Percentiles rank a stretch among this genome's conserved stretches.
phyloP scores from a whole-genome alignment of 2,113 vertebrate species.

The Regulus satrapa region DNA sequence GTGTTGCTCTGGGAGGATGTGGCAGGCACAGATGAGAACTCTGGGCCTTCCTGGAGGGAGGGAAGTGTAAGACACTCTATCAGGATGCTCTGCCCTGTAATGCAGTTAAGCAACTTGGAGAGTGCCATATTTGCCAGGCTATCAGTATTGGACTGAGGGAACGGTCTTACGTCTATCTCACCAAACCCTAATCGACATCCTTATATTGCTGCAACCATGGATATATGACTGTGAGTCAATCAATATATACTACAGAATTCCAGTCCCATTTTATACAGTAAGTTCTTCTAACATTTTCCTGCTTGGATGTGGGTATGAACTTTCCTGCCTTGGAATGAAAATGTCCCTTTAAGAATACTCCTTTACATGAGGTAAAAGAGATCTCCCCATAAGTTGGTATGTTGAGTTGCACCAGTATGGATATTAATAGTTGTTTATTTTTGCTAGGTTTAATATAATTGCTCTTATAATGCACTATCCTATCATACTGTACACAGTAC shows the following conservation, averaged over 20 bases:
- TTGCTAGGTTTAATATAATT: background rate
- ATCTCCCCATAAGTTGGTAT: background rate
- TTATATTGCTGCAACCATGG: background rate
- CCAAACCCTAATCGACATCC: background rate
- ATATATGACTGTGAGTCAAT: background rate
- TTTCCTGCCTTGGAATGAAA: background rate
- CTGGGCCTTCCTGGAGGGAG: fast-evolving
- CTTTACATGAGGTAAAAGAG: background rate
- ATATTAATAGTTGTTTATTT: background rate
- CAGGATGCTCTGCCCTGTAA: background rate
- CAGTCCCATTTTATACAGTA: no score
- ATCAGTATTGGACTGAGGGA: background rate
- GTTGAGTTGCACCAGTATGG: background rate
- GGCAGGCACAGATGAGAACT: background rate
- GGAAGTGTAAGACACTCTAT: background rate
- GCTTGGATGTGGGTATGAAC: background rate
- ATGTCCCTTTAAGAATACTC: background rate
- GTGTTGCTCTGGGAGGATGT: no score
- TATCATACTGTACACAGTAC: background rate
- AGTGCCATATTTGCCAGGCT: background rate
- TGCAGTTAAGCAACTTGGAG: background rate
- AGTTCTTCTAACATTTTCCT: background rate
- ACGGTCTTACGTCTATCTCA: fast-evolving
- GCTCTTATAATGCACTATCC: background rate
- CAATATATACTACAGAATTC: fast-evolving